Conservation (phyloP, 2,888 invertebrate genomes). For the Polydrusus tereticollis region DNA sequence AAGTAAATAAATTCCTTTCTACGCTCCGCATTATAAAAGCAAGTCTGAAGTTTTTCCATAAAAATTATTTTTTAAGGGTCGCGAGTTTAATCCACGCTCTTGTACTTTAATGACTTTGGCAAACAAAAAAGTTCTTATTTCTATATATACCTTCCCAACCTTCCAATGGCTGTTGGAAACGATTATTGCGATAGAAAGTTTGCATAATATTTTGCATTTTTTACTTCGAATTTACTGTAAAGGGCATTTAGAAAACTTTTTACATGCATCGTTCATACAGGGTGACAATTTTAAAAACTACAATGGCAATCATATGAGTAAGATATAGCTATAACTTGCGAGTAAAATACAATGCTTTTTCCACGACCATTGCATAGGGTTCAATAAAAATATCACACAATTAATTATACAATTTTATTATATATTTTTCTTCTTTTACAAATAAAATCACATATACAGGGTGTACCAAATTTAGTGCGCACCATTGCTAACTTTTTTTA, state of each 20-base stretch:
- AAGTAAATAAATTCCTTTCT: conserved; percentile 7
- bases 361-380: no score
- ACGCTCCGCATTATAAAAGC: background rate
- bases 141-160: conserved; percentile 6
- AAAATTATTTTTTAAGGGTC: conserved; percentile 8
- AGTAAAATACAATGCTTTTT: no score
- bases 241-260: background rate
- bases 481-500: no score
- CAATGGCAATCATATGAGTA: no score
- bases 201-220: conserved; percentile 5
- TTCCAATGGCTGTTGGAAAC: conserved; percentile 5
- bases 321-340: no score
- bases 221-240: background rate
- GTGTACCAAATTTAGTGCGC: no score
- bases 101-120: conserved; percentile 14
- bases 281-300: no score
- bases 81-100: conserved; percentile 7
- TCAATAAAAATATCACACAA: no score
- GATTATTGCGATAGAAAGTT: conserved; percentile 10
- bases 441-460: no score
- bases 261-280: background rate
- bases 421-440: no score
- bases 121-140: conserved; percentile 16
- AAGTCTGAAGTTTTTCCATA: conserved; percentile 9
- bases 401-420: no score